These are phyloP conservation scores for Brevimyrus niger DNA, from an alignment of 2,113 vertebrate species.

Conservation along the genomic window DNA sequence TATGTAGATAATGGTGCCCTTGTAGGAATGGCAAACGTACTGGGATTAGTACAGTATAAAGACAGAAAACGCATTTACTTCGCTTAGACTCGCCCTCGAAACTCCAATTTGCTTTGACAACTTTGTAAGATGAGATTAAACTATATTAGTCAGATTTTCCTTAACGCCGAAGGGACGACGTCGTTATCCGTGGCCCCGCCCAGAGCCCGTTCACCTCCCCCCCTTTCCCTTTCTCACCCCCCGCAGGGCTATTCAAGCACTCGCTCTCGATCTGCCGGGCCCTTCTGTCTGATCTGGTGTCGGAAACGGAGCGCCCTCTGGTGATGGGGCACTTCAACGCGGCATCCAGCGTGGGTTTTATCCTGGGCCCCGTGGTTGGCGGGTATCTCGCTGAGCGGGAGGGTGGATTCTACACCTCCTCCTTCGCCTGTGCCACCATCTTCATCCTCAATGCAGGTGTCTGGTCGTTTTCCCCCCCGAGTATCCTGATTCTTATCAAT, in stretches of 20 bases:
- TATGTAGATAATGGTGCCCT: neutral
- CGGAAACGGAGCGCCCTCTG: conserved; percentile 76
- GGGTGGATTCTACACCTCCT: conserved; percentile 77
- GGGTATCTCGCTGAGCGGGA: conserved; percentile 83
- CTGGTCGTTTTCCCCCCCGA: conserved; percentile 23
- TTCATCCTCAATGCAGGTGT: conserved; percentile 87
- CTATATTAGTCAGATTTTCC: neutral
- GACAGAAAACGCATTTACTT: neutral
- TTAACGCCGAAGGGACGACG: neutral
- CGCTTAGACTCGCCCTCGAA: neutral
- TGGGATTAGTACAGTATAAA: neutral
- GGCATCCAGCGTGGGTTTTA: conserved; percentile 85
- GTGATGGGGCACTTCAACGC: conserved; percentile 87
- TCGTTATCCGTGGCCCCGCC: neutral
- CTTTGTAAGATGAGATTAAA: neutral
- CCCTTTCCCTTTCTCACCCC: neutral
- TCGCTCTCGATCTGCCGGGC: conserved; percentile 90
- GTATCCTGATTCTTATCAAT: neutral
- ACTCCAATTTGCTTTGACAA: neutral
- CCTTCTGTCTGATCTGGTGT: conserved; percentile 84
- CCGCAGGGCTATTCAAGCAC: conserved; percentile 90
- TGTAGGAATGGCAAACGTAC: neutral
- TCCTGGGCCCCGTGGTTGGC: conserved; percentile 84
- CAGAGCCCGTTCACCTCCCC: neutral
- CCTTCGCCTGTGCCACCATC: conserved; percentile 75